A percentile compares a stretch with the other conserved stretches of the same genome.
phyloP scores from a whole-genome alignment of 2,888 invertebrate genomes.

The Parnassius orleans region DNA sequence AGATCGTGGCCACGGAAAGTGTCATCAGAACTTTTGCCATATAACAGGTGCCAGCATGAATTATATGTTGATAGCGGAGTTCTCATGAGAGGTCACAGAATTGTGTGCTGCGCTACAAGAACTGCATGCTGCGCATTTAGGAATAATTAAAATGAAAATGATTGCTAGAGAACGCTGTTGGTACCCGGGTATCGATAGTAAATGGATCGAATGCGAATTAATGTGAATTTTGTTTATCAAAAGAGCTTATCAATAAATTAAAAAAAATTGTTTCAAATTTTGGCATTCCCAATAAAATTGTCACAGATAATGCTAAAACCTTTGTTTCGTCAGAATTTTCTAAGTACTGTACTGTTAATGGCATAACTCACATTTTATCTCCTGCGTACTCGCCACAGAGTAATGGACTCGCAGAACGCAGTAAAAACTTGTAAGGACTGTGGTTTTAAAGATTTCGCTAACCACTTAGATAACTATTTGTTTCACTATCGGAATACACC shows the following conservation, averaged over 20 bases:
- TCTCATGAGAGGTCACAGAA: background rate
- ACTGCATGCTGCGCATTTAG: background rate
- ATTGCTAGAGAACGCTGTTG: too few relatives aligned
- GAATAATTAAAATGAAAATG: background rate
- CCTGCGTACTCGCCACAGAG: too few relatives aligned
- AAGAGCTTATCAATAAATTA: background rate
- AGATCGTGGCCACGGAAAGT: too few relatives aligned
- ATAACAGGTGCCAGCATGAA: too few relatives aligned
- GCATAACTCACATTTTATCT: too few relatives aligned
- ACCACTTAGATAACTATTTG: too few relatives aligned
- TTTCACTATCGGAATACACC: background rate
- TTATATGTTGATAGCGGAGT: background rate
- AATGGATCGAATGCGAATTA: background rate
- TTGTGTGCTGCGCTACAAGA: background rate
- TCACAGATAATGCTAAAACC: background rate
- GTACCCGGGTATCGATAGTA: too few relatives aligned
- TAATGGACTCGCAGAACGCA: too few relatives aligned
- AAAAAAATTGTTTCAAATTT: background rate
- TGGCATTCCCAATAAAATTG: background rate
- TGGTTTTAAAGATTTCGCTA: too few relatives aligned
- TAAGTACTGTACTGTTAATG: background rate
- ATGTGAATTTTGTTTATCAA: background rate
- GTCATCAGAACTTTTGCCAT: too few relatives aligned
- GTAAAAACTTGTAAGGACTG: too few relatives aligned
- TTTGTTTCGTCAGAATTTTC: background rate